Percentiles rank a stretch among this genome's conserved stretches.
phyloP scores from a whole-genome alignment of 2,888 invertebrate genomes.

The Cheilosia vernalis region DNA sequence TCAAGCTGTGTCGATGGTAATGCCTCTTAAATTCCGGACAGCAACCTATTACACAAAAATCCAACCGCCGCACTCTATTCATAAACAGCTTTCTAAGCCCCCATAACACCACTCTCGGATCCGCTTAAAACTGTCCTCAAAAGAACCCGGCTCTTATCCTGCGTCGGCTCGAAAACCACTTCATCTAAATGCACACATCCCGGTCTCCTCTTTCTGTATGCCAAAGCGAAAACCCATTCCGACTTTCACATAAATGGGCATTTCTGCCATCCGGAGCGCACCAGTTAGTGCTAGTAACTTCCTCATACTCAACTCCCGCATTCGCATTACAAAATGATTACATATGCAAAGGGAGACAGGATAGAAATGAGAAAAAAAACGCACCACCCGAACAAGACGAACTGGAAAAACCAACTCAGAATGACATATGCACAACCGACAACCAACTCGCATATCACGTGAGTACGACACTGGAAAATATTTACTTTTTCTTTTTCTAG shows the following conservation, averaged over 20 bases:
- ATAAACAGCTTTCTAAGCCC: background rate
- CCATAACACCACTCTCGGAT: slow-evolving; percentile 4
- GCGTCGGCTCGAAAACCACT: slow-evolving; percentile 33
- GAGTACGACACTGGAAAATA: slow-evolving; percentile 42
- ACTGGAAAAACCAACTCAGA: slow-evolving; percentile 56
- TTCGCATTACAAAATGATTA: slow-evolving; percentile 63
- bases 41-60: no score
- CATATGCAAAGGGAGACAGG: slow-evolving; percentile 48
- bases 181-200: slow-evolving; percentile 55
- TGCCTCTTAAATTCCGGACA: no score
- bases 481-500: slow-evolving; percentile 55
- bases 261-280: slow-evolving; percentile 18
- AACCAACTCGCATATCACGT: slow-evolving; percentile 18
- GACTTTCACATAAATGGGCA: slow-evolving; percentile 41
- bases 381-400: slow-evolving; percentile 13
- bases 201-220: slow-evolving; percentile 12
- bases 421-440: slow-evolving; percentile 59
- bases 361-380: background rate
- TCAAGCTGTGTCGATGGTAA: no score
- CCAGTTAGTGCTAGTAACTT: slow-evolving; percentile 57
- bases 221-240: background rate
- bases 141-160: slow-evolving; percentile 22
- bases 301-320: slow-evolving; percentile 37
- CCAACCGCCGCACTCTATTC: background rate
- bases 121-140: slow-evolving; percentile 29